These are phyloP conservation scores for Protophormia terraenovae DNA, from an alignment of 2,888 invertebrate species.

Conservation along the genomic window DNA sequence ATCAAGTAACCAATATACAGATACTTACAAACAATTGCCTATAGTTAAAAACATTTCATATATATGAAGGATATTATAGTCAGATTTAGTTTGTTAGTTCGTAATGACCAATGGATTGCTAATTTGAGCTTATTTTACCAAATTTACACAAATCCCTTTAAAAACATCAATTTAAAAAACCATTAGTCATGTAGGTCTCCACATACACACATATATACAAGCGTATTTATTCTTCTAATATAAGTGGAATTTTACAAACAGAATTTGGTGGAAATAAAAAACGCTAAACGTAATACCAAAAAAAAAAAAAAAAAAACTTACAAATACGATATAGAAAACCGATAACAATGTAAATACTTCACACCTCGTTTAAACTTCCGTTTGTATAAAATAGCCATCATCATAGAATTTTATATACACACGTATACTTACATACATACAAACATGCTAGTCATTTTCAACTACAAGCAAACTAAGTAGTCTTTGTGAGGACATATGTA, in stretches of 20 bases:
- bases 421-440: neutral
- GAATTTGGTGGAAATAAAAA: neutral
- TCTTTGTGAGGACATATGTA: neutral
- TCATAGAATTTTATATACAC: neutral
- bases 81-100: constrained; percentile 9
- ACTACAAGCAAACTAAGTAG: neutral
- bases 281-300: neutral
- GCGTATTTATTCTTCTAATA: neutral
- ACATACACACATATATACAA: neutral
- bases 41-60: neutral
- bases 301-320: neutral
- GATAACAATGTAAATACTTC: constrained; percentile 63
- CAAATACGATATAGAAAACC: constrained; percentile 5
- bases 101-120: constrained; percentile 60
- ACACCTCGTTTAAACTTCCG: constrained; percentile 51
- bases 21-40: neutral
- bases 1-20: neutral
- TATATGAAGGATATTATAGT: constrained; percentile 21
- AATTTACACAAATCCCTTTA: constrained; percentile 63
- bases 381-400: constrained; percentile 16
- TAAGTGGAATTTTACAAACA: neutral
- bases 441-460: neutral
- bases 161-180: constrained; percentile 66
- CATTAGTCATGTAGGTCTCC: constrained; percentile 63
- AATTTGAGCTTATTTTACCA: constrained; percentile 64